Conservation (phyloP, 2,888 invertebrate species). For the Endomychus coccineus region DNA sequence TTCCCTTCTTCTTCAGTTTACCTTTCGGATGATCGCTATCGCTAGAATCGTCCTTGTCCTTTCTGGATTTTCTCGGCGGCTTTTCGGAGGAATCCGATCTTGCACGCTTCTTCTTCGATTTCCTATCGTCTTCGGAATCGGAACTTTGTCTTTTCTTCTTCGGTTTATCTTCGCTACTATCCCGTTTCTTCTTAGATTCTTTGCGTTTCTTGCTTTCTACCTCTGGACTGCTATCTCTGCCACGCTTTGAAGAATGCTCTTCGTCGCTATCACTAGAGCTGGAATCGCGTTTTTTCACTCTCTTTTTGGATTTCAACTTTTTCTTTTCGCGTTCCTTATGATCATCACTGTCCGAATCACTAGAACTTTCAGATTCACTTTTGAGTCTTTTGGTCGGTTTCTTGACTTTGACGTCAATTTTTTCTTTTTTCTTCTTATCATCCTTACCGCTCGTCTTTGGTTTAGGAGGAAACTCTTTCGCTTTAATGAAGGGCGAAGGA, state of each 20-base stretch:
- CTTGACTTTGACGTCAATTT: conserved; percentile 34
- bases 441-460: conserved; percentile 35
- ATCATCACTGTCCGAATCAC: conserved; percentile 40
- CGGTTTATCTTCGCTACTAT: conserved; percentile 46
- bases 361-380: conserved; percentile 40
- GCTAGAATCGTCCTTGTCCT: conserved; percentile 35
- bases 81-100: conserved; percentile 46
- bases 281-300: conserved; percentile 46
- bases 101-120: conserved; percentile 45
- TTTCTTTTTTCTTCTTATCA: conserved; percentile 45
- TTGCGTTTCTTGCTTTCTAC: conserved; percentile 41
- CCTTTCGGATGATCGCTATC: conserved; percentile 38
- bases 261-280: conserved; percentile 46
- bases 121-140: conserved; percentile 54
- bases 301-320: conserved; percentile 35
- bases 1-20: conserved; percentile 33
- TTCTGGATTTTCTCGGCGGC: conserved; percentile 42
- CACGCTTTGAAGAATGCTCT: conserved; percentile 41
- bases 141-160: conserved; percentile 51
- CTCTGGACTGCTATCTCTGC: conserved; percentile 47
- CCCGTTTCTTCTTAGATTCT: conserved; percentile 45
- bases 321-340: conserved; percentile 35
- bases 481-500: conserved; percentile 76
- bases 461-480: conserved; percentile 53
- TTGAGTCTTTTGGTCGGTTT: conserved; percentile 39